phyloP scores from a whole-genome alignment of 1,140 invertebrate species.

The Agrilus planipennis region DNA sequence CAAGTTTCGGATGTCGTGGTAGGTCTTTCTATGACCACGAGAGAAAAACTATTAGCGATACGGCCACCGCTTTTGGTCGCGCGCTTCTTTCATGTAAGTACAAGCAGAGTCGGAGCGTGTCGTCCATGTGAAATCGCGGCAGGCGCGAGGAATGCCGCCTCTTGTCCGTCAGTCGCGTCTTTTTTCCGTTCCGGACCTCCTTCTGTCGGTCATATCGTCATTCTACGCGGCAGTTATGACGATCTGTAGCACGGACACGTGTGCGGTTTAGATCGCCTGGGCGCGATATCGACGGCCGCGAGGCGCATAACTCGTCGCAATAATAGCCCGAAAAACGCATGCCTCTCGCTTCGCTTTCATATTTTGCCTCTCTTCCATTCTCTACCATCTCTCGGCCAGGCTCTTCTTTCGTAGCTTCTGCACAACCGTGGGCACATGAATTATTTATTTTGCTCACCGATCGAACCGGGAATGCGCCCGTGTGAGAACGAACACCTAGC shows the following conservation, averaged over 20 bases:
- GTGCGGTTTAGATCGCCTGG: constrained; percentile 17
- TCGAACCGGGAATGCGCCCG: constrained; percentile 7
- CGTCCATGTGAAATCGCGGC: neutral
- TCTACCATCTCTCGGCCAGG: no score
- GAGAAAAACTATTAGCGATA: no score
- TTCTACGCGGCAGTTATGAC: constrained; percentile 13
- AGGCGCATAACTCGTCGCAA: constrained; percentile 26
- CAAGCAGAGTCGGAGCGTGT: no score
- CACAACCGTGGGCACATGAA: no score
- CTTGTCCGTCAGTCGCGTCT: neutral
- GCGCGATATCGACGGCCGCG: constrained; percentile 21
- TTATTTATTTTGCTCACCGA: constrained; percentile 18
- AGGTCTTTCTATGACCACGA: no score
- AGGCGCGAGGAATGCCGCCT: neutral
- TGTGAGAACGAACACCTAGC: constrained; percentile 7
- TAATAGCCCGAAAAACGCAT: constrained; percentile 28
- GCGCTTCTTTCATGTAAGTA: no score
- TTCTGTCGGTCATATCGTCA: constrained; percentile 11
- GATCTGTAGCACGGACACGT: constrained; percentile 12
- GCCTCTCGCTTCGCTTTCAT: constrained; percentile 25
- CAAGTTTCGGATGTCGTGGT: no score
- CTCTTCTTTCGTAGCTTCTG: no score
- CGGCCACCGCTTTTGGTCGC: no score
- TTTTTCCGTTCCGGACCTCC: constrained; percentile 6
- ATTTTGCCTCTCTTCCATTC: constrained; percentile 18